phyloP scores from a whole-genome alignment of 2,888 invertebrate genomes.

The Acanthopleura granulata region DNA sequence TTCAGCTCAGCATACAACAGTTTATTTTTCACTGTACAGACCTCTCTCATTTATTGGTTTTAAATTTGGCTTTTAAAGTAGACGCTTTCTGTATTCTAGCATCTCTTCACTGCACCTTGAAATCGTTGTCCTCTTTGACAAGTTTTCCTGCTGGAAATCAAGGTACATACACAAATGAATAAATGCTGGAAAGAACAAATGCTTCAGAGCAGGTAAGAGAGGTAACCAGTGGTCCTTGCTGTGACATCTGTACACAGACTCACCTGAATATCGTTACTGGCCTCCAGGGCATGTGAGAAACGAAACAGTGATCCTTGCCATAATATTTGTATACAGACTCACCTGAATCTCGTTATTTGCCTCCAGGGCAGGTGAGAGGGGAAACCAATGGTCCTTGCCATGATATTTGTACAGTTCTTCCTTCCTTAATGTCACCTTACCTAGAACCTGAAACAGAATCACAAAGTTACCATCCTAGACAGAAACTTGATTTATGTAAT shows the following conservation, averaged over 20 bases:
- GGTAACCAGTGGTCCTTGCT: conserved; percentile 95
- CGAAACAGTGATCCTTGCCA: conserved; percentile 93
- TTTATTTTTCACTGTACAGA: too few relatives aligned
- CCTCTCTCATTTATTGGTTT: too few relatives aligned
- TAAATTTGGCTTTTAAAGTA: too few relatives aligned
- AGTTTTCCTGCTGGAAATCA: too few relatives aligned
- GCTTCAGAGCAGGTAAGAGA: conserved; percentile 81
- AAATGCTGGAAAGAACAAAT: too few relatives aligned
- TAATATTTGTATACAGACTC: conserved; percentile 81
- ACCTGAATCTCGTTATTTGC: conserved; percentile 83
- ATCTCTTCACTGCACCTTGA: too few relatives aligned
- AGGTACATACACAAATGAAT: too few relatives aligned
- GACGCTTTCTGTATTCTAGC: too few relatives aligned
- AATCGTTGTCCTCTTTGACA: too few relatives aligned
- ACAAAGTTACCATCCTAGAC: background rate
- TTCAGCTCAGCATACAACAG: too few relatives aligned
- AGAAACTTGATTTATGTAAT: too few relatives aligned
- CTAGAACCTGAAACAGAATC: conserved; percentile 73
- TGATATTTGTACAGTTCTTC: conserved; percentile 89
- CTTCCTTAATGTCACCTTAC: conserved; percentile 88
- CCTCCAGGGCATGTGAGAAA: conserved; percentile 82
- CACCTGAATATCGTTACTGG: conserved; percentile 82
- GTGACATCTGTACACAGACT: conserved; percentile 81
- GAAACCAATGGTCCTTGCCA: conserved; percentile 95
- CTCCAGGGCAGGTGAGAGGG: conserved; percentile 81